phyloP scores from a whole-genome alignment of 92 coral and sea anemone genomes.

The Umimayanthus chanpuru region DNA sequence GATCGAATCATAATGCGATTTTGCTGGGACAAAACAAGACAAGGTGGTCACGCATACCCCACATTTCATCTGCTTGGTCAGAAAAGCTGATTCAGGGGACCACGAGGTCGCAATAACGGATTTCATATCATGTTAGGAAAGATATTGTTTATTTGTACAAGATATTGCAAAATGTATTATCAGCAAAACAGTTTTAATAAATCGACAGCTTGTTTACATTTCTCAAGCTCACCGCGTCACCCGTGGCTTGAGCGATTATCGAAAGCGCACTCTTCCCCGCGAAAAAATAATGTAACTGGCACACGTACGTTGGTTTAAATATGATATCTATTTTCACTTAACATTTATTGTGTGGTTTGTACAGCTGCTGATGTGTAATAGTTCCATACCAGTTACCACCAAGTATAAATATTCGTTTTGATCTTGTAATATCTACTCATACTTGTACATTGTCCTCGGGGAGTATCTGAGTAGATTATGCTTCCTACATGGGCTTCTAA shows the following conservation, averaged over 20 bases:
- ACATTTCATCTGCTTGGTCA: neutral
- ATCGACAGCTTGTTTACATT: constrained; percentile 38
- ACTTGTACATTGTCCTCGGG: neutral
- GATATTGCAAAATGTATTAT: constrained; percentile 8
- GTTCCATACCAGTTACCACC: neutral
- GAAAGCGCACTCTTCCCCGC: constrained; percentile 7
- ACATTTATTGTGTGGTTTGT: constrained; percentile 29
- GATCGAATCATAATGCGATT: constrained; percentile 20
- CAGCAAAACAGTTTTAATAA: constrained; percentile 18
- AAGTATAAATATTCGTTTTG: neutral
- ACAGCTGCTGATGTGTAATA: neutral
- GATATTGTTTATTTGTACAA: constrained; percentile 26
- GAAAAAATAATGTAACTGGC: neutral
- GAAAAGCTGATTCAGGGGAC: neutral
- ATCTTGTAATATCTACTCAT: neutral
- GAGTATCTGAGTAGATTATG: neutral
- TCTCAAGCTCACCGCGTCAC: constrained; percentile 22
- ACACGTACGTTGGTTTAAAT: neutral
- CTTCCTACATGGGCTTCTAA: neutral
- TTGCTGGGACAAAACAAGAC: neutral
- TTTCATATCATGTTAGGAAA: neutral
- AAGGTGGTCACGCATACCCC: constrained; percentile 18
- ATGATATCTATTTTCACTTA: neutral
- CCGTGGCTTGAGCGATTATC: constrained; percentile 13
- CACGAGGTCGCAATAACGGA: neutral